phyloP scores from a whole-genome alignment of 1,140 invertebrate genomes.

The Ips typographus region DNA sequence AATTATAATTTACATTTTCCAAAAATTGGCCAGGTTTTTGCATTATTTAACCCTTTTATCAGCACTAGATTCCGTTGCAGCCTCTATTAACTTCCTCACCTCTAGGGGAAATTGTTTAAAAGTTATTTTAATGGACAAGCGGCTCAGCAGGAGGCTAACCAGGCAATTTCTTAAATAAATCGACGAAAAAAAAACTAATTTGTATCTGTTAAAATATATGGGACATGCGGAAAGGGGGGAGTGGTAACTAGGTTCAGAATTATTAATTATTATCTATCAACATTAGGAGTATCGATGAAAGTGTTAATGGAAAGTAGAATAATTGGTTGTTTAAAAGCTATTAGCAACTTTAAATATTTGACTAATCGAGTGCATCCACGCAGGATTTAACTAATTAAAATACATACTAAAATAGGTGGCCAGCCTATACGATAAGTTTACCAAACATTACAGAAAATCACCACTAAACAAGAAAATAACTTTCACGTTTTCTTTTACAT shows the following conservation, averaged over 20 bases:
- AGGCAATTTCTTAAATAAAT: constrained; percentile 4
- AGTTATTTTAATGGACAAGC: no score
- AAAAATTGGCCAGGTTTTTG: no score
- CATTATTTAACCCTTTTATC: no score
- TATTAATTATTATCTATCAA: background rate
- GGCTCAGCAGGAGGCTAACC: background rate
- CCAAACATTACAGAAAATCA: no score
- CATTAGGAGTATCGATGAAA: constrained; percentile 1
- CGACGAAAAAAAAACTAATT: background rate
- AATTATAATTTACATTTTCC: no score
- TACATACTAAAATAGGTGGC: no score
- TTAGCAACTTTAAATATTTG: background rate
- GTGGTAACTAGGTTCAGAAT: background rate
- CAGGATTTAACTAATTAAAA: background rate
- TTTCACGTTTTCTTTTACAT: no score
- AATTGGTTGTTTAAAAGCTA: constrained; percentile 1
- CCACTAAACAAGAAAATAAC: no score
- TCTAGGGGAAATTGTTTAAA: no score
- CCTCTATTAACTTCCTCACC: no score
- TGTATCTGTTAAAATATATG: background rate
- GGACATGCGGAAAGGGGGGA: background rate
- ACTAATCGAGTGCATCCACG: background rate
- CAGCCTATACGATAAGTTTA: no score
- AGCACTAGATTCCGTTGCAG: no score
- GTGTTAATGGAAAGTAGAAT: constrained; percentile 5